These are phyloP conservation scores for Exaiptasia diaphana DNA, from an alignment of 64 coral and sea anemone genomes.

Conservation along the genomic window DNA sequence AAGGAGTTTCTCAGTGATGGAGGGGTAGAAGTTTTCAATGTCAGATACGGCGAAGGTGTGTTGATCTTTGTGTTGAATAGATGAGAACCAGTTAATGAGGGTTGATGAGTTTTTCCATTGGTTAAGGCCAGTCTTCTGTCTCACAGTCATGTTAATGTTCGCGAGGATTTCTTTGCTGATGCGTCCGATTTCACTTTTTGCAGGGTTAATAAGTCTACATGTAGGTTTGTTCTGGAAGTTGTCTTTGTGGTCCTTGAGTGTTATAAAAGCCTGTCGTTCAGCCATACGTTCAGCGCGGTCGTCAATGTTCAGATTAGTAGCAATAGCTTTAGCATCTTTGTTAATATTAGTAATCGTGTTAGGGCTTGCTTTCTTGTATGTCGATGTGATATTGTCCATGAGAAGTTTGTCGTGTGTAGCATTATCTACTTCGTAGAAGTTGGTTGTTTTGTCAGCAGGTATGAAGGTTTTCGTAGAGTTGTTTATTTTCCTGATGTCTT, in stretches of 20 bases:
- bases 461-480: conserved; percentile 28
- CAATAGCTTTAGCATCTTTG: not conserved
- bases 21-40: conserved; percentile 39
- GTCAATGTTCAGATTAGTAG: conserved; percentile 2
- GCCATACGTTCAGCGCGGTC: conserved; percentile 23
- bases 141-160: conserved; percentile 31
- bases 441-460: conserved; percentile 15
- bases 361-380: conserved; percentile 13
- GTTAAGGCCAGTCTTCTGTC: conserved; percentile 18
- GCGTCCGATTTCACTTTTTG: conserved; percentile 8
- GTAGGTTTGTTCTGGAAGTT: conserved; percentile 13
- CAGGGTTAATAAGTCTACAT: conserved; percentile 22
- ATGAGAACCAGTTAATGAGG: conserved; percentile 36
- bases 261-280: conserved; percentile 24
- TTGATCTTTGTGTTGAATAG: conserved; percentile 17
- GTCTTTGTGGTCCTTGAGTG: conserved; percentile 20
- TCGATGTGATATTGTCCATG: conserved; percentile 22
- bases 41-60: conserved; percentile 31
- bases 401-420: conserved; percentile 44
- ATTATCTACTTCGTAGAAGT: too few relatives aligned
- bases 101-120: conserved; percentile 25
- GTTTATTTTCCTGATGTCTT: conserved; percentile 15
- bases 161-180: conserved; percentile 45
- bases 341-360: conserved; percentile 12
- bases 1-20: conserved; percentile 41